A percentile compares a stretch with the other conserved stretches of the same genome.
These are phyloP conservation scores for Ifrita kowaldi DNA, from an alignment of 2,113 vertebrate species.

Conservation along the genomic window DNA sequence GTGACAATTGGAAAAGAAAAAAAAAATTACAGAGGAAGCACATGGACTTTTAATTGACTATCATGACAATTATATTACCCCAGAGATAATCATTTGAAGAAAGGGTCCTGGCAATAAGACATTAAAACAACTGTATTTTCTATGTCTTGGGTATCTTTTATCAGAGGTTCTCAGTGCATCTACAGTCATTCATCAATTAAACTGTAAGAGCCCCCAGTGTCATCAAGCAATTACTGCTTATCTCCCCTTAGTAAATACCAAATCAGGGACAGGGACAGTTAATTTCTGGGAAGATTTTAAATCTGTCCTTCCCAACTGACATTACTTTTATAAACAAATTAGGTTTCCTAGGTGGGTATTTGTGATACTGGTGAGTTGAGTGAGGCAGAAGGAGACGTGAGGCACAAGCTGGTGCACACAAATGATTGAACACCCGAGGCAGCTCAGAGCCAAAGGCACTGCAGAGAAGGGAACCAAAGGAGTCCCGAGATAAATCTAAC, in stretches of 20 bases:
- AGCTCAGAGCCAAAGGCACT: background rate
- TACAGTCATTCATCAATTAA: background rate
- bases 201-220: background rate
- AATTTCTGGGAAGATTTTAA: background rate
- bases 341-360: background rate
- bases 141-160: background rate
- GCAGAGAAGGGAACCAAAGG: background rate
- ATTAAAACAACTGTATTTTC: background rate
- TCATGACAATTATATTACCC: background rate
- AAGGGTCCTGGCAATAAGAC: background rate
- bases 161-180: background rate
- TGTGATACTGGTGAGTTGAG: background rate
- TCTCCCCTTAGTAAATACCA: background rate
- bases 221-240: conserved; percentile 14
- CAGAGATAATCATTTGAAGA: background rate
- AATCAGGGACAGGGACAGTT: background rate
- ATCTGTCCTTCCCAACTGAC: background rate
- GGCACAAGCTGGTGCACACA: background rate
- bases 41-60: background rate
- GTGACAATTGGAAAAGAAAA: background rate
- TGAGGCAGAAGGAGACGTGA: background rate
- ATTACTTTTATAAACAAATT: background rate
- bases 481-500: background rate
- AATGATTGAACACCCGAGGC: fast-evolving
- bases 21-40: background rate